Evolutionary conservation across 2,113 vertebrate genomes (phyloP), one percentile per base, ranked within the genome.

Genomic region (Philantomba maxwellii): DNA sequence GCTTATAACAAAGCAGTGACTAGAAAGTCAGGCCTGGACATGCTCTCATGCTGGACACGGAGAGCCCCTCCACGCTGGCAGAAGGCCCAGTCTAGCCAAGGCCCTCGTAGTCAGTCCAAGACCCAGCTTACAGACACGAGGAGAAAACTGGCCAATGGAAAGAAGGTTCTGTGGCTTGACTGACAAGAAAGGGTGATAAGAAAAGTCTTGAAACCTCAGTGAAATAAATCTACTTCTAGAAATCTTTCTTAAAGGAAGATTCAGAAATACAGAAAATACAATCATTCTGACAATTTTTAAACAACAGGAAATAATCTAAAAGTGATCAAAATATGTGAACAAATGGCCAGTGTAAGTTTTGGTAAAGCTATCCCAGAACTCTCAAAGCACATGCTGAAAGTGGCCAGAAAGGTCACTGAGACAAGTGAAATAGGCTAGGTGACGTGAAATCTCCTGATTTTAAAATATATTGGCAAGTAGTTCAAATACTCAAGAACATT

Each of bases 171-270:
- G 33, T 64, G 64, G 88, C 53, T 49, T 49, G 12, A 86, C 83
- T 60, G 55, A 49, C 78, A 60, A 86, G n/a, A 82, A 94, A 60
- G 6, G 33, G 4, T 83, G 66, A 70, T 58, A 60, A 78, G 60
- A 78, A 94, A 89, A 93, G 39, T 57, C 17, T 80, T 23, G 12
- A 96, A 95, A 73, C 64, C 2, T 84, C 49, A 73, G 15, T 51
- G 16, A 94, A 94, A 87, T 92, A 92, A 93, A 86, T 60, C 57
- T 81, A 75, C 47, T 60, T 64, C 83, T 60, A 77, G 58, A 94
- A 95, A 78, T 73, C 11, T 92, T 87, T 82, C 66, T 77, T 51
- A 96, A 85, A 15, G 60, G 73, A 58, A 91, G 33, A 77, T 55
- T 92, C 30, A 82, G 43, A 97, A 92, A 93, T 84, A 36, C 23